Evolutionary conservation across 1,140 invertebrate species (phyloP).

Genomic region (Scaptomyza pallida): DNA sequence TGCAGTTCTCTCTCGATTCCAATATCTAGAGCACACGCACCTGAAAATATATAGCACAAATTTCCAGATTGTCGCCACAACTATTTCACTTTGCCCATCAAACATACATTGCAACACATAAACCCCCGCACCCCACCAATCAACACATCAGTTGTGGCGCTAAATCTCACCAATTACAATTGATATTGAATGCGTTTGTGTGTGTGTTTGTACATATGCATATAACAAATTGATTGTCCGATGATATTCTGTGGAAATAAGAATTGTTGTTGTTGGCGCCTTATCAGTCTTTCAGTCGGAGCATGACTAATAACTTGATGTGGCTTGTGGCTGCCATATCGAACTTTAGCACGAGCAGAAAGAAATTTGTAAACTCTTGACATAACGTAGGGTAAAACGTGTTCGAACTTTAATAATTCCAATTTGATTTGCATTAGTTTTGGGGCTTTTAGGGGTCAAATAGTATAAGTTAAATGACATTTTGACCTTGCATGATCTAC

Average conservation of each 20-base stretch:
- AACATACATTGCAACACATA: conserved; percentile 15
- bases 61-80: no score
- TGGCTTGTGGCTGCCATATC: background rate
- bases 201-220: background rate
- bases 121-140: conserved; percentile 9
- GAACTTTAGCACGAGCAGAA: conserved; percentile 3
- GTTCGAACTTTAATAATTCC: background rate
- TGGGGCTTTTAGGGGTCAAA: no score
- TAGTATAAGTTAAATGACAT: no score
- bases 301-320: conserved; percentile 16
- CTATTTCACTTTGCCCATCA: background rate
- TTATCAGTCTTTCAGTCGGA: conserved; percentile 2
- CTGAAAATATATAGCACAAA: conserved; percentile 30
- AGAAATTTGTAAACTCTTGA: background rate
- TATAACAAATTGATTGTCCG: background rate
- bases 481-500: no score
- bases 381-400: background rate
- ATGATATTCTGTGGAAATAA: background rate
- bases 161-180: conserved; percentile 6
- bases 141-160: background rate
- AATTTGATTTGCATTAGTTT: background rate
- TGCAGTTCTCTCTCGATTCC: background rate
- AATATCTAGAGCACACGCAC: conserved; percentile 26
- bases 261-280: background rate
- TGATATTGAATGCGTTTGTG: conserved; percentile 2